These are phyloP conservation scores for Ladona fulva DNA, from an alignment of 1,140 invertebrate species.

Conservation along the genomic window DNA sequence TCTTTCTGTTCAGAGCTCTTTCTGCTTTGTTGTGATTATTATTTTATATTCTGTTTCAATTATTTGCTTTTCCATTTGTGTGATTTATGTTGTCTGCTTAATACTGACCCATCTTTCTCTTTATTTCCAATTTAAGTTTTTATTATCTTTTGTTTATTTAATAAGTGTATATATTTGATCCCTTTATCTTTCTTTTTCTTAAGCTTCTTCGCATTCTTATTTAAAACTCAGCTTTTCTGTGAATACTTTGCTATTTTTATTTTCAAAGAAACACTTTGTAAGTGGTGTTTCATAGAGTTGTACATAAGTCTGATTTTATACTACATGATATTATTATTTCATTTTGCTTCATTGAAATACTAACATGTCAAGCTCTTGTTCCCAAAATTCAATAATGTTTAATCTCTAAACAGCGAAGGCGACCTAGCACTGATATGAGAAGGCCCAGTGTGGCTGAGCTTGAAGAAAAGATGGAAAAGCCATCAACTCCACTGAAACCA, in stretches of 20 bases:
- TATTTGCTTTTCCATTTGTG: conserved; percentile 9
- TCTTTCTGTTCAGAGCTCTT: conserved; percentile 1
- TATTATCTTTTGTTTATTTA: neutral
- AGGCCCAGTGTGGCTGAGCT: conserved; percentile 79
- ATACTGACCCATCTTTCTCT: conserved; percentile 23
- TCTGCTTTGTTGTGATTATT: conserved; percentile 12
- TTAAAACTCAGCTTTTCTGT: no score
- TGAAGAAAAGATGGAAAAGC: conserved; percentile 78
- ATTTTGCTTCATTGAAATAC: no score
- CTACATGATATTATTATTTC: no score
- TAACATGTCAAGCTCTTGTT: no score
- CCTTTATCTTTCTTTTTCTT: no score
- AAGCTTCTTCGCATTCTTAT: no score
- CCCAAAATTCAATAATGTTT: conserved; percentile 7
- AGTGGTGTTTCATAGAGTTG: no score
- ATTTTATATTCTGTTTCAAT: neutral
- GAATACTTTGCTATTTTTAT: no score
- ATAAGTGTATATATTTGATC: conserved; percentile 3
- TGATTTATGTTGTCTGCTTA: conserved; percentile 17
- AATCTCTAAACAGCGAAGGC: conserved; percentile 53
- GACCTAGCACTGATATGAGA: conserved; percentile 75
- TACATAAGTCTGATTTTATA: no score
- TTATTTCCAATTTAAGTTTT: conserved; percentile 19
- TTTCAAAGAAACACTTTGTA: no score
- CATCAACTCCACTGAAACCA: conserved; percentile 75